Conservation (phyloP, 2,113 vertebrate species). For the Gymnogyps californianus region DNA sequence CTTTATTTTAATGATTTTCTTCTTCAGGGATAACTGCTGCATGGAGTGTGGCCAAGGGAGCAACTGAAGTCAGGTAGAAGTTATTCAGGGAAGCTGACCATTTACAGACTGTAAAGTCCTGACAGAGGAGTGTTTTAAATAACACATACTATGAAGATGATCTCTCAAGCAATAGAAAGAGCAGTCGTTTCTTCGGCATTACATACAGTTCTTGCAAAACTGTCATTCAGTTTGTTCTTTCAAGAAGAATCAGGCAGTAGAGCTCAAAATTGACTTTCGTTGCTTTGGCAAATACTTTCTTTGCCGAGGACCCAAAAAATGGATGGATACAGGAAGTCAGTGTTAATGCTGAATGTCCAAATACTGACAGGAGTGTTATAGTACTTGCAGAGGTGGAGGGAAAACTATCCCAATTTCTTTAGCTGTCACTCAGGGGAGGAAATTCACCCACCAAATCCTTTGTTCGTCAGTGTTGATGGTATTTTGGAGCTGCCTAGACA, state of each 20-base stretch:
- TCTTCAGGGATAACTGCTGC: neutral
- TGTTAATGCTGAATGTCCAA: neutral
- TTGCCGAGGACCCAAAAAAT: neutral
- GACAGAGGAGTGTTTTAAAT: neutral
- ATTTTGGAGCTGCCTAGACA: neutral
- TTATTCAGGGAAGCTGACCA: neutral
- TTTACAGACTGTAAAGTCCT: neutral
- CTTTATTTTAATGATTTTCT: neutral
- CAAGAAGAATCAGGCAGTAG: neutral
- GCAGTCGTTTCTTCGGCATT: neutral
- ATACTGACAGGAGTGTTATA: neutral
- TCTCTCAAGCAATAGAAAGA: neutral
- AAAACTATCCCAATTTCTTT: neutral
- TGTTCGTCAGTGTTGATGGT: neutral
- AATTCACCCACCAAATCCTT: neutral
- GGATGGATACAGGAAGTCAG: neutral
- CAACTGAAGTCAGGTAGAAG: neutral
- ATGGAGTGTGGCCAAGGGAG: neutral
- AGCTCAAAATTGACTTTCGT: neutral
- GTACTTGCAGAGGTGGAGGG: neutral
- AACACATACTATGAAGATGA: neutral
- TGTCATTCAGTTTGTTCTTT: neutral
- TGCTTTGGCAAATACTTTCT: neutral
- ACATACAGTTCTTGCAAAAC: neutral
- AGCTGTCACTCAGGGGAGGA: neutral